Evolutionary conservation across 2,113 vertebrate genomes (phyloP).

Genomic region (Oncorhynchus tshawytscha): DNA sequence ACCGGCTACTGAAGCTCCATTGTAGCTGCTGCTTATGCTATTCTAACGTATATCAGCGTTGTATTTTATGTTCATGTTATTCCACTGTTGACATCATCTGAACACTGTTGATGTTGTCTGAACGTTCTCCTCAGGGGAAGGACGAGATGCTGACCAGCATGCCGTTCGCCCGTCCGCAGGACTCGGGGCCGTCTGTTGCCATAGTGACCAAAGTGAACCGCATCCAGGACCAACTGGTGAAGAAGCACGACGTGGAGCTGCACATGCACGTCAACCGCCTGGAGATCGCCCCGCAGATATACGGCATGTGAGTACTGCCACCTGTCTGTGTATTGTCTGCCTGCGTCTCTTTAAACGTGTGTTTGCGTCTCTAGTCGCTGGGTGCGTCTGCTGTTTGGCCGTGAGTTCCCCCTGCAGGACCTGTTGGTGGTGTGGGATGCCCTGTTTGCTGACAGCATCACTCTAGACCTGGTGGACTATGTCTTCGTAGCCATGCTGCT

Average conservation of each 20-base stretch:
- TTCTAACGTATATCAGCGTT: no score
- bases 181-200: constrained; percentile 92
- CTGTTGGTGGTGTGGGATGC: constrained; percentile 97
- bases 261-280: constrained; percentile 97
- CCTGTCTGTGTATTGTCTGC: not conserved
- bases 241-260: constrained; percentile 93
- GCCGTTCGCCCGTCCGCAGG: constrained; percentile 95
- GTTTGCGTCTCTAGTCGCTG: constrained; percentile 79
- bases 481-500: constrained; percentile 97
- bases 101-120: no score
- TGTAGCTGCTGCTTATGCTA: no score
- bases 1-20: no score
- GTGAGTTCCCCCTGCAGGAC: constrained; percentile 95
- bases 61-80: no score
- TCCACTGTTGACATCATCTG: no score
- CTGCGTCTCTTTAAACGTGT: not conserved
- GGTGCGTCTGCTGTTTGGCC: constrained; percentile 92
- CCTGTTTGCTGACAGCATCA: constrained; percentile 92
- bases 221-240: constrained; percentile 95
- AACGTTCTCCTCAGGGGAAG: constrained; percentile 78
- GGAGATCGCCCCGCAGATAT: constrained; percentile 98
- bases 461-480: constrained; percentile 93
- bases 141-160: constrained; percentile 90
- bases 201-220: constrained; percentile 98
- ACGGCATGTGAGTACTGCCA: constrained; percentile 88